A percentile compares a stretch with the other conserved stretches of the same genome.
phyloP scores from a whole-genome alignment of 2,797 vertebrate species.

The Myiotriccus ornatus region DNA sequence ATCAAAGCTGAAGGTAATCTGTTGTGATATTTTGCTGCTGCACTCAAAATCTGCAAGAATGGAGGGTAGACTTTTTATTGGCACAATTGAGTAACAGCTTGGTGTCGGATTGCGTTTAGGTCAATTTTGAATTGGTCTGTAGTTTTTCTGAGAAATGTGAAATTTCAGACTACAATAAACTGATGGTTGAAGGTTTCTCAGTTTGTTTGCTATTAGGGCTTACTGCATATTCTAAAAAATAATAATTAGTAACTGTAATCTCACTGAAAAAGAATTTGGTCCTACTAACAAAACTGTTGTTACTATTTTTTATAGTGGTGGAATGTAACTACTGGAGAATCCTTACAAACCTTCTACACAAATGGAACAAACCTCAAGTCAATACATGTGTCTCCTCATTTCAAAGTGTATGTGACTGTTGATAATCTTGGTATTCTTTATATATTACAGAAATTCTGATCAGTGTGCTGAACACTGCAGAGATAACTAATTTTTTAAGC shows the following conservation, averaged over 20 bases:
- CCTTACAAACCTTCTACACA: constrained; percentile 92
- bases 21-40: background rate
- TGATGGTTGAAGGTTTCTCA: background rate
- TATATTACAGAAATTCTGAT: constrained; percentile 84
- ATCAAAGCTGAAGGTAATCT: background rate
- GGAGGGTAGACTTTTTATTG: background rate
- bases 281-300: background rate
- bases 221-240: background rate
- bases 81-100: background rate
- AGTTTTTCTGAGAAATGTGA: background rate
- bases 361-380: constrained; percentile 88
- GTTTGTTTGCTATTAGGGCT: background rate
- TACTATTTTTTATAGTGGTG: constrained; percentile 85
- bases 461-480: constrained; percentile 11
- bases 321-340: constrained; percentile 84
- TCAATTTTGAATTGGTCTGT: background rate
- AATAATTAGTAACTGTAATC: background rate
- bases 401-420: constrained; percentile 90
- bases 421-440: constrained; percentile 96
- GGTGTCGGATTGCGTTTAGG: background rate
- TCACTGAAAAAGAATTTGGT: background rate
- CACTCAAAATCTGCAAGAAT: background rate
- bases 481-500: background rate
- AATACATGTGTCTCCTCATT: constrained; percentile 87
- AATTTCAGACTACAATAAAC: background rate